Conservation (phyloP, 2,113 vertebrate species). For the Penelope pileata region DNA sequence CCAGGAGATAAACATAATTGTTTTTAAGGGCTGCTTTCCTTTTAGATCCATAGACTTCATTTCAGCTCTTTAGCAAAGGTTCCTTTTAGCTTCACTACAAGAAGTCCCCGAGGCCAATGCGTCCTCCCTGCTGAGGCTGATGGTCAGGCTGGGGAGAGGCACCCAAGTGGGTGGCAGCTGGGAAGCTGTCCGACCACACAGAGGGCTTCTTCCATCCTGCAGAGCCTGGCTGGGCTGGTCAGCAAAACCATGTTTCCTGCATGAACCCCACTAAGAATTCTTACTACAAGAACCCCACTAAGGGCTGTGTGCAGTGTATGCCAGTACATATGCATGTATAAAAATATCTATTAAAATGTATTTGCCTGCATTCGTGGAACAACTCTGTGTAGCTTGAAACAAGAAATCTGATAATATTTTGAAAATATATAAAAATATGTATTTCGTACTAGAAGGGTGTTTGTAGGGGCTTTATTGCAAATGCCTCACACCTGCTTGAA, state of each 20-base stretch:
- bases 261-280: not conserved
- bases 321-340: not conserved
- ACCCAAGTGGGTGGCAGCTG: not conserved
- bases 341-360: not conserved
- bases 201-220: not conserved
- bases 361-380: not conserved
- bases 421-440: not conserved
- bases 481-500: not conserved
- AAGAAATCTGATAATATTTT: not conserved
- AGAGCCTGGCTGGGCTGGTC: not conserved
- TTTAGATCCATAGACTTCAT: fast-evolving
- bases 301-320: not conserved
- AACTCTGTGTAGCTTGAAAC: not conserved
- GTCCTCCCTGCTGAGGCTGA: not conserved
- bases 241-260: not conserved
- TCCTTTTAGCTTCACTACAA: not conserved
- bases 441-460: not conserved
- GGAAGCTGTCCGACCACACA: not conserved
- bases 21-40: not conserved
- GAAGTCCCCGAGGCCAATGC: not conserved
- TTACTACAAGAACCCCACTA: not conserved
- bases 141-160: not conserved
- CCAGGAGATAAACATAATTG: not conserved
- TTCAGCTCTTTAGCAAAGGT: not conserved
- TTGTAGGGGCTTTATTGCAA: not conserved